Conservation (phyloP, 1,140 invertebrate species). For the Diorhabda carinulata region DNA sequence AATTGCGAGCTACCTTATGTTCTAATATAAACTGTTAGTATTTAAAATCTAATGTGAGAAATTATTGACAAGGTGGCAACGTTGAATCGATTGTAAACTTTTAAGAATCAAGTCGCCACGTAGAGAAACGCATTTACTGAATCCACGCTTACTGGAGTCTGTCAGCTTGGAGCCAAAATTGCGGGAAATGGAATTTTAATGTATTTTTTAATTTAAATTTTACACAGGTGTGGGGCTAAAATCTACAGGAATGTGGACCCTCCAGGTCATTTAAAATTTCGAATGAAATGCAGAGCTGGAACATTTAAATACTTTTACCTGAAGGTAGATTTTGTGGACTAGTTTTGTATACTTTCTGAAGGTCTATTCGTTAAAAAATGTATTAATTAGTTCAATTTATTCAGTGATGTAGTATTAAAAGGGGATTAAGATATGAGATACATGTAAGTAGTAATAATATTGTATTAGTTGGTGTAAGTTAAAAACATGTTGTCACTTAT, state of each 20-base stretch:
- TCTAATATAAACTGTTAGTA: too few relatives aligned
- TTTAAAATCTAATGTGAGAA: too few relatives aligned
- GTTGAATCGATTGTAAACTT: not conserved
- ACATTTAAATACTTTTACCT: not conserved
- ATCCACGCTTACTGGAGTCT: slow-evolving; percentile 3
- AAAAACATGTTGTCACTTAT: too few relatives aligned
- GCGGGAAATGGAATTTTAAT: slow-evolving; percentile 12
- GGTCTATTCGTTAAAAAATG: too few relatives aligned
- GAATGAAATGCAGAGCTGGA: not conserved
- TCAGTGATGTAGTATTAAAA: too few relatives aligned
- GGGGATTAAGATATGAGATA: too few relatives aligned
- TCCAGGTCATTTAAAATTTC: not conserved
- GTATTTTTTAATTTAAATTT: slow-evolving; percentile 13
- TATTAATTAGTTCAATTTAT: too few relatives aligned
- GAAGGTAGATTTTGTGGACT: not conserved
- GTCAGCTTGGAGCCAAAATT: slow-evolving; percentile 10
- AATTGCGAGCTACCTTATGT: too few relatives aligned
- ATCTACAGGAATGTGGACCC: slow-evolving; percentile 3
- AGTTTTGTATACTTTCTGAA: not conserved
- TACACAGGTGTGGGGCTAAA: slow-evolving; percentile 1
- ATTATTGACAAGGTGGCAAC: not conserved
- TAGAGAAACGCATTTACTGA: not conserved
- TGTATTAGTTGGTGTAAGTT: too few relatives aligned
- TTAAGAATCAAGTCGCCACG: slow-evolving; percentile 2
- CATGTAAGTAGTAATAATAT: too few relatives aligned